Conservation (phyloP, 2,888 invertebrate species). For the Coecobrya sp. region DNA sequence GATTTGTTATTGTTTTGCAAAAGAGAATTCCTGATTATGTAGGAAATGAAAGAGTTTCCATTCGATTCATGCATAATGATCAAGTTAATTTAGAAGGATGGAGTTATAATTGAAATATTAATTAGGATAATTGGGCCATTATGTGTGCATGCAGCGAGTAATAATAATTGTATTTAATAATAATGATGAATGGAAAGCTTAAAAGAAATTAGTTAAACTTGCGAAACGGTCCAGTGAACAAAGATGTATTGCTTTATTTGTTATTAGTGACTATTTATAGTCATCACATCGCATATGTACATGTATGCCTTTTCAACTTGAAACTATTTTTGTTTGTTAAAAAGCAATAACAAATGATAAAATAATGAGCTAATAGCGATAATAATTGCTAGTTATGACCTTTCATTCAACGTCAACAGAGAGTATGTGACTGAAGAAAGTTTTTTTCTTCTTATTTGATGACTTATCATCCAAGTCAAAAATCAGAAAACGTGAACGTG, state of each 20-base stretch:
- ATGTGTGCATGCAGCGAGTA: not conserved
- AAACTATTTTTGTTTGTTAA: not conserved
- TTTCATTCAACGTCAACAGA: too few relatives aligned
- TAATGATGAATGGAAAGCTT: conserved; percentile 19
- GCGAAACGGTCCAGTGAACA: not conserved
- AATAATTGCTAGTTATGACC: not conserved
- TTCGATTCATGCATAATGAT: not conserved
- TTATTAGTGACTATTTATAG: not conserved
- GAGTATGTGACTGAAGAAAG: conserved; percentile 3
- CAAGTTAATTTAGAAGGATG: not conserved
- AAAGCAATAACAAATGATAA: conserved; percentile 18
- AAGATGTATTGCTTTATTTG: not conserved
- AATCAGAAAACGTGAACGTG: not conserved
- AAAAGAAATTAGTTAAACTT: not conserved
- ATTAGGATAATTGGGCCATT: not conserved
- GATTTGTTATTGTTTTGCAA: not conserved
- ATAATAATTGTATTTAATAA: too few relatives aligned
- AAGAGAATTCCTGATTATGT: not conserved
- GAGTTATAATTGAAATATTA: not conserved
- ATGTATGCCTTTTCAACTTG: too few relatives aligned
- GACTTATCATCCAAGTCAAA: not conserved
- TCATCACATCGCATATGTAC: too few relatives aligned
- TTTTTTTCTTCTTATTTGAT: not conserved
- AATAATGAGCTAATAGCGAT: conserved; percentile 21
- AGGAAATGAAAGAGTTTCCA: not conserved